A percentile compares a stretch with the other conserved stretches of the same genome.
Conservation (phyloP, 2,888 invertebrate genomes). For the Camptogramma bilineatum region DNA sequence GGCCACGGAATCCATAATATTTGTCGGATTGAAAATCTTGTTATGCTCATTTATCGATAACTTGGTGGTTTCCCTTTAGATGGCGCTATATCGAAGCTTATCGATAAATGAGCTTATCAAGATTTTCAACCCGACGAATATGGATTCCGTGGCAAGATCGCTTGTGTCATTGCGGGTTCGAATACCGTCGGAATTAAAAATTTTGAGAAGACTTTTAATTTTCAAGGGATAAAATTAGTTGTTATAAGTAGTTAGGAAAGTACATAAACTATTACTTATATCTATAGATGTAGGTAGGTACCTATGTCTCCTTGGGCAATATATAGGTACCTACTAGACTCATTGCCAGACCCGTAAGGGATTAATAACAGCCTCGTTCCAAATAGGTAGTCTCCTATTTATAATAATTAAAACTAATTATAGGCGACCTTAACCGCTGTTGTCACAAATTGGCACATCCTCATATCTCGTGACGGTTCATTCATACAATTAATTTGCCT, state of each 20-base stretch:
- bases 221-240: too few relatives aligned
- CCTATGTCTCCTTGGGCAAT: not conserved
- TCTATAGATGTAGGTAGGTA: not conserved
- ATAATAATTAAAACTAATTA: slow-evolving; percentile 64
- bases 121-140: too few relatives aligned
- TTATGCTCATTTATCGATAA: too few relatives aligned
- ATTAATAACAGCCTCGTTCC: slow-evolving; percentile 26
- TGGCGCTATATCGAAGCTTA: too few relatives aligned
- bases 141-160: too few relatives aligned
- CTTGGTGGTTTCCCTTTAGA: too few relatives aligned
- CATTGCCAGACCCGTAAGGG: not conserved
- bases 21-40: too few relatives aligned
- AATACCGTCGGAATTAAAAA: too few relatives aligned
- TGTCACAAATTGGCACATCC: slow-evolving; percentile 65
- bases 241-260: not conserved
- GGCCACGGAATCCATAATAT: too few relatives aligned
- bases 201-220: too few relatives aligned
- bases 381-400: slow-evolving; percentile 38
- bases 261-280: not conserved
- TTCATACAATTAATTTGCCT: slow-evolving; percentile 27
- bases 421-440: slow-evolving; percentile 60
- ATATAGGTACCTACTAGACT: not conserved
- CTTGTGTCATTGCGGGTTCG: too few relatives aligned
- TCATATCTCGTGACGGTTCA: slow-evolving; percentile 37
- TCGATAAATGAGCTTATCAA: too few relatives aligned